Base-by-base conservation (phyloP, 2,113 vertebrate species). In the Xiphias gladius region DNA sequence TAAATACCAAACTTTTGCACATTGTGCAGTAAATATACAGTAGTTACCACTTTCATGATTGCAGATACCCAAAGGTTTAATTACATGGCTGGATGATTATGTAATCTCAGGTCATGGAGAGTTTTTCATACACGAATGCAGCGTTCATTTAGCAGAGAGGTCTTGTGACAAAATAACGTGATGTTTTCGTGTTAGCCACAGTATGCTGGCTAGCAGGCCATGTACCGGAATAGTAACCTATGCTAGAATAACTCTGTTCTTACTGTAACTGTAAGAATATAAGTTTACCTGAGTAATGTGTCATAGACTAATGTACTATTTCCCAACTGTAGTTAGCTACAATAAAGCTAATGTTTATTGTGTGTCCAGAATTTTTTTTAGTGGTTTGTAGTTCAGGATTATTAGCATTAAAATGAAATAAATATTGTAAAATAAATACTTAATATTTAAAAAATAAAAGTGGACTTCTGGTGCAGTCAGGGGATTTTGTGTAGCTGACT, bases 1-100 rank as follows among this genome's bases (percentile, higher is more conserved):
- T 1, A 8, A 54, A 79, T 57, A 32, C 17, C 7, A 24, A n/a
- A 37, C n/a, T 58, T 24, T 28, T 58, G 41, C 0, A 19, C 22
- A 20, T 14, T 43, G 39, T 68, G 14, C 14, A 46, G 22, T 11
- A 46, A 63, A 68, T 66, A 24, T 5, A 26, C n/a, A 28, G 9
- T 46, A 9, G 20, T 13, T 24, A 35, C 28, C 9, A 20, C 24
- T 73, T 70, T 37, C 0, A 24, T 62, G 32, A 73, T 22, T 52
- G 7, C 20, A 72, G 24, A 58, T 54, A 75, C 65, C 70, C 46
- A 41, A 7, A 57, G 57, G 26, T 17, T 54, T 79, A 61, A 75
- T 86, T 77, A 54, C 24, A 61, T 1, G 30, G 10, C 73, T 8
- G 69, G 57, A 28, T 78, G 65, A 62, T 86, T 76, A 63, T 62